These are phyloP conservation scores for Psylliodes chrysocephalus DNA, from an alignment of 2,888 invertebrate genomes.

Conservation along the genomic window DNA sequence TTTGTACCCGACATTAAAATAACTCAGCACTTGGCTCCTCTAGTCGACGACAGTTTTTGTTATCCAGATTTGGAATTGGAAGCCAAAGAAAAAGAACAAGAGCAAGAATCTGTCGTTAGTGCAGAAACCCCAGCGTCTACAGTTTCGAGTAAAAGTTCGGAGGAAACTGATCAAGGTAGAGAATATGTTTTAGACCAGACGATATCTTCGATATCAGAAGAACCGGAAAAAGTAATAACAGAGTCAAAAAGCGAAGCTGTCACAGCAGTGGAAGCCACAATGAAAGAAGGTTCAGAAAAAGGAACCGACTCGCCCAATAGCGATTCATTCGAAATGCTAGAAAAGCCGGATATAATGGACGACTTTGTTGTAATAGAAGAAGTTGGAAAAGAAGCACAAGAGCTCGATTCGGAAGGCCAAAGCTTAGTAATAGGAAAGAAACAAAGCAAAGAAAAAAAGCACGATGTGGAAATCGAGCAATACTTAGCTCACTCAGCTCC, in stretches of 20 bases:
- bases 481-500: constrained; percentile 77
- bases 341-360: constrained; percentile 87
- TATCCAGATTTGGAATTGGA: constrained; percentile 66
- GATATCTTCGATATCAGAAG: constrained; percentile 68
- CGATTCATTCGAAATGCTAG: constrained; percentile 88
- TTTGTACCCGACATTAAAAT: constrained; percentile 73
- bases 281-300: constrained; percentile 63
- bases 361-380: constrained; percentile 91
- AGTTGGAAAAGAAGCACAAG: constrained; percentile 86
- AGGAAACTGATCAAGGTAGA: constrained; percentile 73
- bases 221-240: constrained; percentile 63
- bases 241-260: constrained; percentile 67
- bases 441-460: constrained; percentile 67
- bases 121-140: constrained; percentile 70
- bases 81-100: constrained; percentile 60
- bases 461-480: constrained; percentile 78
- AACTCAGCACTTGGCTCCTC: constrained; percentile 69
- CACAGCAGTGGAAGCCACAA: constrained; percentile 71
- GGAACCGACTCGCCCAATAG: constrained; percentile 78
- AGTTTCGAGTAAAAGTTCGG: constrained; percentile 71
- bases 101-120: constrained; percentile 52
- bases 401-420: constrained; percentile 85
- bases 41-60: constrained; percentile 63
- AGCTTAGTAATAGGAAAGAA: constrained; percentile 73
- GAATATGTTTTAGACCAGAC: constrained; percentile 73